Base-by-base conservation (phyloP, 2,113 vertebrate genomes). In the Rhynchomys soricoides region DNA sequence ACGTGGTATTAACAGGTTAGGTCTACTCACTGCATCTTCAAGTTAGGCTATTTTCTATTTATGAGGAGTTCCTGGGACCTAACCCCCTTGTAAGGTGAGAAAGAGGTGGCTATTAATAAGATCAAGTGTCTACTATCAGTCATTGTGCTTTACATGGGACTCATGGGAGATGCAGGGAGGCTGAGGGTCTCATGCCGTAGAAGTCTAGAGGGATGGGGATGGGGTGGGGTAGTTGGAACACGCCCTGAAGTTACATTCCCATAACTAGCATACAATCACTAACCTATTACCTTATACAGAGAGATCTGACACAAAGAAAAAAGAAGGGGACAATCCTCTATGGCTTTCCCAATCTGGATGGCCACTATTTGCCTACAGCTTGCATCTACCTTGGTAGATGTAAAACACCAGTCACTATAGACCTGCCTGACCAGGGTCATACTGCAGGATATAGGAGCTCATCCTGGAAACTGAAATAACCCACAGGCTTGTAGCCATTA, bases 131-230 rank as follows among this genome's bases (percentile, higher is more conserved):
- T 83, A 43, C 37, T 43, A 11, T 34, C 57, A 87, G 85, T 15
- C 19, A 57, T 50, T 82, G 9, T 26, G 50, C 5, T 21, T 26
- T 43, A 13, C 55, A 31, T 1, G 4, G 57, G 40, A 48, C 10
- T 31, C 24, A 10, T 74, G 29, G 37, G 40, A 45, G 43, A 68
- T 13, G 45, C 7, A 31, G 4, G 29, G 34, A 34, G n/a, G 17
- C 0, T 11, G 3, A 48, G 1, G 24, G 7, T 71, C 75, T 43
- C 11, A 9, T 1, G 31, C 24, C 13, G 4, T 4, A 62, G 43
- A 37, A 17, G 16, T 45, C 55, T 37, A 66, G 29, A 4, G 17
- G 68, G 13, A 64, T 71, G 10, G 31, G 57, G 4, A 45, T 0
- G 24, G 13, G 4, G 12, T n/a, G 4, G 24, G 37, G 40, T 4